Base-by-base conservation (phyloP, 2,888 invertebrate species). In the Hetaerina titia region DNA sequence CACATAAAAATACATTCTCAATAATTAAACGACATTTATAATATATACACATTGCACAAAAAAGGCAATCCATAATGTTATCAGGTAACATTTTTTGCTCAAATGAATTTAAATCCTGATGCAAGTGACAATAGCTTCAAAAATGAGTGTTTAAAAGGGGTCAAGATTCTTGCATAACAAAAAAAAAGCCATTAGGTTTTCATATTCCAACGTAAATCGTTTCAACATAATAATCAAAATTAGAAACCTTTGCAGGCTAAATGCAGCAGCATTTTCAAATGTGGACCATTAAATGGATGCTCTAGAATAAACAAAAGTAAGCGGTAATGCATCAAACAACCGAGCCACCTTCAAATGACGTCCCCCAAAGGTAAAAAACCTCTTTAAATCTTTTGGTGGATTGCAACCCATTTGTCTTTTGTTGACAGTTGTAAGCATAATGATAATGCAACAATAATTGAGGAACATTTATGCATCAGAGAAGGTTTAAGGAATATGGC, bases 51-150 rank as follows among this genome's bases (percentile, higher is more conserved):
- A 69, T n/a, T 69, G 64, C 31, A 92, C 74, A 56, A 22, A 64
- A 45, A 81, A 31, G 45, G 92, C 92, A 74, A 22, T n/a, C 22
- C 81, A 81, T 31, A 31, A 81, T 74, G n/a, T 58, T 2, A 92
- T 92, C n/a, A 92, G 92, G 92, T 92, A 92, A 92, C 92, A 56
- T 45, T 69, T 92, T 69, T 22, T 45, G 45, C n/a, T 64, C 31
- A 31, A 81, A 81, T 81, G 25, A 81, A 31, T 9, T 81, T 31
- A 81, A 25, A 81, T 81, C 81, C 81, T 81, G 81, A 81, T 22
- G 25, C 11, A 25, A 9, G n/a, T 45, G 13, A 69, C 69, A 81
- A 81, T 31, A 31, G 81, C 81, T 81, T 15, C 8, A 11, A 69
- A 69, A 81, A 31, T 31, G 31, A 31, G 11, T 31, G 15, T 31